Conservation (phyloP, 2,113 vertebrate genomes). For the Bubo blakistoni region DNA sequence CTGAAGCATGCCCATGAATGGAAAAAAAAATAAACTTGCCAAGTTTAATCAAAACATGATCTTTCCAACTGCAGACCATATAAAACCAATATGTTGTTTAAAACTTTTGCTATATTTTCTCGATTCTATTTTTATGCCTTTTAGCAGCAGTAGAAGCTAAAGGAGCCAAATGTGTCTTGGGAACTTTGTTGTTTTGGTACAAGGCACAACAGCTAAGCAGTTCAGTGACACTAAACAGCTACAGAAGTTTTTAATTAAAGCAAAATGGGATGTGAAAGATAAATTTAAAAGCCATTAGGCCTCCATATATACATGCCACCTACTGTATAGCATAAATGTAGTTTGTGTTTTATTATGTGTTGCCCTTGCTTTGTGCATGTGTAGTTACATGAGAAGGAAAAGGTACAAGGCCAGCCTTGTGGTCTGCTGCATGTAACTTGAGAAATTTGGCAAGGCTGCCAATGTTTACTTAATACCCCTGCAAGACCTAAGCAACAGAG, state of each 20-base stretch:
- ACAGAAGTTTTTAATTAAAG: neutral
- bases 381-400: neutral
- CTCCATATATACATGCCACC: neutral
- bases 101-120: neutral
- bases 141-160: neutral
- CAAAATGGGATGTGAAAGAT: neutral
- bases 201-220: neutral
- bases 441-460: neutral
- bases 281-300: neutral
- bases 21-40: neutral
- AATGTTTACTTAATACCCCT: neutral
- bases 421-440: neutral
- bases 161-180: neutral
- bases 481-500: neutral
- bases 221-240: neutral
- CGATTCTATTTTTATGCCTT: neutral
- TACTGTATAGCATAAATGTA: rapidly evolving
- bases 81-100: neutral
- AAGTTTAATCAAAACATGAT: neutral
- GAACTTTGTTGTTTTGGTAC: neutral
- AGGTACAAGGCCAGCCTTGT: neutral
- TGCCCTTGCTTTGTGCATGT: neutral
- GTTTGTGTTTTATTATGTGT: neutral
- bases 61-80: neutral
- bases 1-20: neutral